These are phyloP conservation scores for Drosophila histrio DNA, from an alignment of 2,888 invertebrate genomes.

Conservation along the genomic window DNA sequence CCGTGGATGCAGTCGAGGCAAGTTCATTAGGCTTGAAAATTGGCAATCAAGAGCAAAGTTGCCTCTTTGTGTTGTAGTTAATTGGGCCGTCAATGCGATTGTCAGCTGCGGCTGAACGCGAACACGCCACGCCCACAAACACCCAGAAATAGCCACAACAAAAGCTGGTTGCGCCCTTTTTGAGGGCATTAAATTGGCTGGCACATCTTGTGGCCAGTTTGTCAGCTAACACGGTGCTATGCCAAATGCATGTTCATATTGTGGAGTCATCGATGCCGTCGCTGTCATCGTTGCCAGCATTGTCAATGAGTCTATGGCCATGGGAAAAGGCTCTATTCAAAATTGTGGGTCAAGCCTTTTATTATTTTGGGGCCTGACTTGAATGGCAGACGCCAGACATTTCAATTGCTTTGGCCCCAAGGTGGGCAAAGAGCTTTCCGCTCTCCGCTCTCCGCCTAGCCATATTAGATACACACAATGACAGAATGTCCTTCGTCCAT, in stretches of 20 bases:
- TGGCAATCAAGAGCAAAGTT: conserved; percentile 64
- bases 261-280: background rate
- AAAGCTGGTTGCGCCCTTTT: conserved; percentile 15
- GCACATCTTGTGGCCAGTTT: conserved; percentile 11
- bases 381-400: conserved; percentile 15
- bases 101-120: conserved; percentile 36
- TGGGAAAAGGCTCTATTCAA: background rate
- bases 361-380: conserved; percentile 4
- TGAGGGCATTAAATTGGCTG: conserved; percentile 14
- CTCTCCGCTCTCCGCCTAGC: background rate
- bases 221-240: background rate
- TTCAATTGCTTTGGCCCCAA: conserved; percentile 28
- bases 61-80: conserved; percentile 64
- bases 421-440: background rate
- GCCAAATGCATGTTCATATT: conserved; percentile 9
- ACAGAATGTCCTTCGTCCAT: conserved; percentile 20
- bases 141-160: too few species aligned
- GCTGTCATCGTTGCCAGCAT: background rate
- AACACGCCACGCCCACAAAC: conserved; percentile 4
- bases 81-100: conserved; percentile 64
- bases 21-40: conserved; percentile 70
- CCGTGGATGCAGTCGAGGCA: conserved; percentile 33
- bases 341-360: conserved; percentile 18
- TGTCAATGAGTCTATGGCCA: background rate
- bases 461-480: conserved; percentile 22